A percentile compares a stretch with the other conserved stretches of the same genome.
phyloP scores from a whole-genome alignment of 2,888 invertebrate species.

The Oscheius sp. region DNA sequence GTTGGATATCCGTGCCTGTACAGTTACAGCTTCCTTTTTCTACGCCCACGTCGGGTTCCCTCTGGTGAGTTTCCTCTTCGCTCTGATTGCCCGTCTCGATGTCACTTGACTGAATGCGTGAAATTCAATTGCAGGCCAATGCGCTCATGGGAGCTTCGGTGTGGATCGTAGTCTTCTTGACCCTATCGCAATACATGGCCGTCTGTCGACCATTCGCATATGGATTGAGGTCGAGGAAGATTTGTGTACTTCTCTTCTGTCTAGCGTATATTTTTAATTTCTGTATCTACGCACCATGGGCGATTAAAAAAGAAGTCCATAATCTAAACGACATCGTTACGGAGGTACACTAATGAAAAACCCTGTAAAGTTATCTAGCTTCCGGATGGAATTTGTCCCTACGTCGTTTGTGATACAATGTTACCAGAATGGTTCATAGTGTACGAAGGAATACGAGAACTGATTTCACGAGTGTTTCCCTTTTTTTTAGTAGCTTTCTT shows the following conservation, averaged over 20 bases:
- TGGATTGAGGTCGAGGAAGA: constrained; percentile 50
- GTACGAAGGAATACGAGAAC: constrained; percentile 66
- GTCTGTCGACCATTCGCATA: constrained; percentile 71
- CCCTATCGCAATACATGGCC: constrained; percentile 74
- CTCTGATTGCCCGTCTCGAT: constrained; percentile 20
- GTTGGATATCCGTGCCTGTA: constrained; percentile 66
- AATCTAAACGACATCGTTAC: constrained; percentile 31
- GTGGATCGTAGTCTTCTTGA: constrained; percentile 74
- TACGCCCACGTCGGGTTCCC: constrained; percentile 73
- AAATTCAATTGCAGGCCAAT: constrained; percentile 68
- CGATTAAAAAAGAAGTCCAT: constrained; percentile 66
- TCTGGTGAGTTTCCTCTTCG: constrained; percentile 54
- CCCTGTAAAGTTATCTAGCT: not conserved
- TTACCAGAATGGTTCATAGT: constrained; percentile 57
- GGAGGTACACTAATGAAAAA: too few species aligned
- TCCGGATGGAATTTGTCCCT: constrained; percentile 52
- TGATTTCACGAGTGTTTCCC: constrained; percentile 73
- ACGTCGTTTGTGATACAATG: constrained; percentile 64
- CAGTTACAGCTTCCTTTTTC: constrained; percentile 70
- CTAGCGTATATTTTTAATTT: constrained; percentile 67
- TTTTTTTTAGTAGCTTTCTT: constrained; percentile 73
- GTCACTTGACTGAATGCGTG: constrained; percentile 15
- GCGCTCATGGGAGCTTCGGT: constrained; percentile 74
- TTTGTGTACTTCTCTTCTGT: constrained; percentile 55
- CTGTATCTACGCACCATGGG: constrained; percentile 68